Base-by-base conservation (phyloP, 2,888 invertebrate species). In the Aphodius sticticus region DNA sequence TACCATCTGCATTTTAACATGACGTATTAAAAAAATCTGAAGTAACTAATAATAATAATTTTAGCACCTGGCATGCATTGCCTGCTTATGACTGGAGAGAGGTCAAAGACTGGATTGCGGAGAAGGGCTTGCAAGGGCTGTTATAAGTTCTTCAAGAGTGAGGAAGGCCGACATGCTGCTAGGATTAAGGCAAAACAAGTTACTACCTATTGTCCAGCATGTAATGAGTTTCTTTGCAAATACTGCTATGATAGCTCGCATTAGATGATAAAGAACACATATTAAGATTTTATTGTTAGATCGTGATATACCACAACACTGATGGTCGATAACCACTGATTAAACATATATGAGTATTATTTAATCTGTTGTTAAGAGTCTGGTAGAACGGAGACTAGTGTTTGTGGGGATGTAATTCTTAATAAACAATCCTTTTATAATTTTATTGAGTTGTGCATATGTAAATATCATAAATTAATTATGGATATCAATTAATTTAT, bases 161-260 rank as follows among this genome's bases (percentile, higher is more conserved):
- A 76, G 6, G 70, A 69, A n/a, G 76, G 78, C 16, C 37, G 76
- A 15, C 70, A 76, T 16, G 36, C 76, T 14, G 78, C 78, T 36
- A 37, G 76, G 3, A 75, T 75, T 70, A 78, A 76, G 69, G 76
- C 78, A 6, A 78, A 75, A 38, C 78, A 78, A 76, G 78, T 78
- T n/a, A 15, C 78, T 0, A 78, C 78, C 6, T 36, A n/a, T 9
- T 78, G 78, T 76, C 37, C 76, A 12, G 5, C 70, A 12, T 78
- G 78, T 69, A 75, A 70, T 12, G 70, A 78, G 36, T 70, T 70
- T n/a, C 75, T 76, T 36, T 78, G 78, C 38, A 2, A 12, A 53
- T 53, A 53, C 12, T 53, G 53, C 53, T 53, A 53, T 12, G 53
- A 53, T 9, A 53, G 53, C 12, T 9, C 9, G 9, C 53, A 53